Evolutionary conservation across 1,140 invertebrate genomes (phyloP), one percentile per base, ranked within the genome.

Genomic region (Euura lappo): DNA sequence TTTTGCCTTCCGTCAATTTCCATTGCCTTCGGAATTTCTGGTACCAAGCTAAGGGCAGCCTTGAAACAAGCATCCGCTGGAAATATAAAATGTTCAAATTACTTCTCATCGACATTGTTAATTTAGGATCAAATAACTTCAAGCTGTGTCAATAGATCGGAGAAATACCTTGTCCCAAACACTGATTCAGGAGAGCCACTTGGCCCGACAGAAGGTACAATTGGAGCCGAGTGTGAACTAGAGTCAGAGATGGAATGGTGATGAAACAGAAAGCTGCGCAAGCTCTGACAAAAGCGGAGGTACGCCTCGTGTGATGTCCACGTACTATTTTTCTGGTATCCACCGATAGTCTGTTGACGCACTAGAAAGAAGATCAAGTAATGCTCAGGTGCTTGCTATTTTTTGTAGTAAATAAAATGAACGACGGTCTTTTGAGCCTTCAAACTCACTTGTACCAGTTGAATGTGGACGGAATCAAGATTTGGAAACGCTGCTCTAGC

Each of bases 201-300:
- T 98, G 95, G 45, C 95, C 96, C 11, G 94, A 94, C 4, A 96
- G 86, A 68, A 98, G 88, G 88, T 98, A 98, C 13, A 99, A 90
- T 79, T 95, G 92, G 71, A 98, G 90, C 79, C 94, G 91, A 43
- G 90, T 90, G 73, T 93, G 90, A 6, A 93, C 90, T 74, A 94
- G 93, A 74, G 91, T 90, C 78, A 99, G 91, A 5, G 97, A 98
- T 43, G 98, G 98, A 87, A 98, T 96, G 2, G 97, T 99, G 51
- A 99, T 98, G 83, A 94, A 99, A 86, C 93, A 94, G 87, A 96
- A 99, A 1, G 98, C 97, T 69, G 95, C 93, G 89, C 97, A 99
- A n/a, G 97, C 97, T 78, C 95, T 92, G 44, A 96, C 93, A 89
- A 98, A 97, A 72, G 94, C 92, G 3, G 90, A 91, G 1, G 94